Evolutionary conservation across 2,797 vertebrate genomes (phyloP), one percentile per base, ranked within the genome.

Genomic region (Pristis pectinata): DNA sequence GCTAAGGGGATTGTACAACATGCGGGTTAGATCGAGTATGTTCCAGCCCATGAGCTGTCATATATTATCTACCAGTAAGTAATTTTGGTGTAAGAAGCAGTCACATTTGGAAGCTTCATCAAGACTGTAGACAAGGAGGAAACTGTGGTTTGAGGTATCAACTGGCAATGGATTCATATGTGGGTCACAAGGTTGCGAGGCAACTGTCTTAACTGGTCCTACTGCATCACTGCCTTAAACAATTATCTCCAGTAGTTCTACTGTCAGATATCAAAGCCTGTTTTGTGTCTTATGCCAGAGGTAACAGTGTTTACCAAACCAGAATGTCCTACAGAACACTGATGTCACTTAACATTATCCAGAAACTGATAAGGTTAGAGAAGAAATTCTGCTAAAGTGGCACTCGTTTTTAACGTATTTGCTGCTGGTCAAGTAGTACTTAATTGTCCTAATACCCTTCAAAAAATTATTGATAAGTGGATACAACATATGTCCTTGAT

Each of bases 311-410:
- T 94, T 94, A 94, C 92, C 92, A 94, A 76, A 56, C 92, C 72
- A 94, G 70, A 94, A 94, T 94, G 92, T 94, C 92, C 92, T 94
- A 30, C 92, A 94, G 92, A 94, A 76, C 49, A 93, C 67, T 74
- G 92, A 56, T 94, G 92, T 94, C 92, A 94, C 67, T 94, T 74
- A 94, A 74, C 70, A 94, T 94, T 94, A 94, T 94, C 27, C 49
- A 94, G 70, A 94, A 74, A 74, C 70, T 94, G 92, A 94, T 76
- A 70, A 94, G 92, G 92, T 74, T 76, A 76, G 70, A 94, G 70
- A 53, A 76, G 44, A 94, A 94, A 76, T 56, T 76, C 92, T 72
- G 70, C 92, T 94, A 94, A 94, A 94, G 76, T 94, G 92, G 92
- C 70, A 94, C 92, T 94, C 92, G 70, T 94, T 76, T 76, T 94